Percentiles rank a stretch among this genome's conserved stretches.
Evolutionary conservation across 1,140 invertebrate genomes (phyloP).

Genomic region (Diprion similis): DNA sequence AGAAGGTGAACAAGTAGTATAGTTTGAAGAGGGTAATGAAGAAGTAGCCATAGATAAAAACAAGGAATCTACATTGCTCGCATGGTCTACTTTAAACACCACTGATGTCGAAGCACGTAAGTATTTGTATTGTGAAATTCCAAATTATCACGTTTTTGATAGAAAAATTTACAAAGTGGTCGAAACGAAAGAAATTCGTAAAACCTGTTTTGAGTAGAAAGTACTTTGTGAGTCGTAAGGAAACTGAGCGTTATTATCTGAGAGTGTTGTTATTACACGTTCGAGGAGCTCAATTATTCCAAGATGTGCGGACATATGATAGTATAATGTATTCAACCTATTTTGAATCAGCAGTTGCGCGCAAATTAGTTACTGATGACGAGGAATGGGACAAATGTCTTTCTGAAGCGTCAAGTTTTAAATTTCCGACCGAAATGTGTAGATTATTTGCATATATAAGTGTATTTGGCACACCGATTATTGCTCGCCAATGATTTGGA

Average conservation of each 20-base stretch:
- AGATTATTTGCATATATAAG: slow-evolving; percentile 25
- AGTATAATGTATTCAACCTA: slow-evolving; percentile 9
- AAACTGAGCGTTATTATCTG: slow-evolving; percentile 21
- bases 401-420: not conserved
- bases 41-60: no score
- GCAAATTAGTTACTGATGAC: not conserved
- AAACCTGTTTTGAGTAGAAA: slow-evolving; percentile 14
- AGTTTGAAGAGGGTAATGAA: slow-evolving; percentile 24
- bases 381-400: slow-evolving; percentile 6
- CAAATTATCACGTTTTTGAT: no score
- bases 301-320: slow-evolving; percentile 8
- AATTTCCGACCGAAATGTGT: slow-evolving; percentile 11
- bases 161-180: slow-evolving; percentile 17
- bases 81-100: no score
- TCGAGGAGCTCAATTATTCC: slow-evolving; percentile 15
- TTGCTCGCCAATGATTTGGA: slow-evolving; percentile 17
- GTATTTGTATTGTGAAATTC: no score
- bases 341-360: slow-evolving; percentile 12
- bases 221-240: slow-evolving; percentile 14
- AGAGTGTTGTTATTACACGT: slow-evolving; percentile 23
- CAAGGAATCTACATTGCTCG: no score
- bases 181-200: slow-evolving; percentile 20
- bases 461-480: slow-evolving; percentile 22
- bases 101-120: no score
- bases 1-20: slow-evolving; percentile 25